Evolutionary conservation across 2,113 vertebrate genomes (phyloP).

Genomic region (Malurus alboscapulatus): DNA sequence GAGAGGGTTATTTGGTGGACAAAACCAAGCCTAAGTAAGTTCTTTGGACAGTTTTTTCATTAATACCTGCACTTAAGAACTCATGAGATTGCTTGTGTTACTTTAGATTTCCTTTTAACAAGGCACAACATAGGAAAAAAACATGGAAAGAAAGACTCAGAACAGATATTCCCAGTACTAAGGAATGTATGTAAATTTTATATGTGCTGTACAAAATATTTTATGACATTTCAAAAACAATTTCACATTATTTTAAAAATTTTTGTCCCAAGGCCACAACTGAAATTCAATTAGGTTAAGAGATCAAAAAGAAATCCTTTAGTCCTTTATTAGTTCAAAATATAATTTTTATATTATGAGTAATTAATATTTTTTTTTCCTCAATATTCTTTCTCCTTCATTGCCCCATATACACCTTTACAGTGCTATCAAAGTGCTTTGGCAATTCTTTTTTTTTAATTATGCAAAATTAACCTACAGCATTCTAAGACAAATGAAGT

Average conservation of each 20-base stretch:
- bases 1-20: background rate
- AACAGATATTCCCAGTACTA: background rate
- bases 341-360: background rate
- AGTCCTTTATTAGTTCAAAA: background rate
- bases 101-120: background rate
- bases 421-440: fast-evolving
- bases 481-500: background rate
- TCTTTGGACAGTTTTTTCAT: background rate
- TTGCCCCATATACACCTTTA: fast-evolving
- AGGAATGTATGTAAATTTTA: background rate
- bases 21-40: background rate
- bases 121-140: background rate
- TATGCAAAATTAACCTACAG: background rate
- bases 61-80: background rate
- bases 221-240: background rate
- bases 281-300: background rate
- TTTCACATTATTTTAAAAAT: background rate
- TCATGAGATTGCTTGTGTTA: background rate
- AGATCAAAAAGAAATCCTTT: background rate
- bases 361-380: fast-evolving
- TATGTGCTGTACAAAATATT: background rate
- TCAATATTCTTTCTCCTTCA: background rate
- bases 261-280: background rate
- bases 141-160: background rate
- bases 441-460: background rate